A percentile compares a stretch with the other conserved stretches of the same genome.
Conservation (phyloP, 2,888 invertebrate genomes). For the Cephus pulcher region DNA sequence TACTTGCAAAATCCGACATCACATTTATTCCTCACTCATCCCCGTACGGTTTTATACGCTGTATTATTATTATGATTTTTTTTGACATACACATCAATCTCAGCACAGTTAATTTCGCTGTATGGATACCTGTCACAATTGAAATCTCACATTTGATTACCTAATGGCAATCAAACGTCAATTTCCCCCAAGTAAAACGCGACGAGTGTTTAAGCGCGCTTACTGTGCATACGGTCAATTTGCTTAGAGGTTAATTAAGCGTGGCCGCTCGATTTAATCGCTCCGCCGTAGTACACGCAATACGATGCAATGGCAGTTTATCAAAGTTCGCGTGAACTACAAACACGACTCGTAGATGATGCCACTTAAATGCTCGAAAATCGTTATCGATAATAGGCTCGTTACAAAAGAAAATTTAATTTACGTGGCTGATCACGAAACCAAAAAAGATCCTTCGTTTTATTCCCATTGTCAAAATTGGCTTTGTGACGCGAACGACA, state of each 20-base stretch:
- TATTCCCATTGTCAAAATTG: background rate
- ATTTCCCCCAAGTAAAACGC: background rate
- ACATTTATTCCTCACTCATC: background rate
- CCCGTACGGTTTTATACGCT: background rate
- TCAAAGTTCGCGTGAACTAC: background rate
- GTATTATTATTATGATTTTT: background rate
- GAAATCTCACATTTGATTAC: background rate
- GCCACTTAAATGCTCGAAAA: background rate
- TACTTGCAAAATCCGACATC: background rate
- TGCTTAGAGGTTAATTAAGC: constrained; percentile 14
- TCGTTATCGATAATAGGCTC: background rate
- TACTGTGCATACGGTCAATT: constrained; percentile 13
- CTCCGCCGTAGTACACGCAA: background rate
- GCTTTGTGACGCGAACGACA: background rate
- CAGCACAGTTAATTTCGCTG: background rate
- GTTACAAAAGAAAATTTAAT: background rate
- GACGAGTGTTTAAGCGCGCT: background rate
- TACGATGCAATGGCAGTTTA: background rate
- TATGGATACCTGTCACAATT: background rate
- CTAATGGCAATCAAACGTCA: background rate
- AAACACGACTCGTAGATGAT: background rate
- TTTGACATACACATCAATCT: background rate
- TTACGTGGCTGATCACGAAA: background rate
- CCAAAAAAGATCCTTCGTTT: background rate
- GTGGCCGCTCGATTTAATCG: constrained; percentile 17